Evolutionary conservation across 2,888 invertebrate genomes (phyloP).

Genomic region (Archaeoteleia sp.): DNA sequence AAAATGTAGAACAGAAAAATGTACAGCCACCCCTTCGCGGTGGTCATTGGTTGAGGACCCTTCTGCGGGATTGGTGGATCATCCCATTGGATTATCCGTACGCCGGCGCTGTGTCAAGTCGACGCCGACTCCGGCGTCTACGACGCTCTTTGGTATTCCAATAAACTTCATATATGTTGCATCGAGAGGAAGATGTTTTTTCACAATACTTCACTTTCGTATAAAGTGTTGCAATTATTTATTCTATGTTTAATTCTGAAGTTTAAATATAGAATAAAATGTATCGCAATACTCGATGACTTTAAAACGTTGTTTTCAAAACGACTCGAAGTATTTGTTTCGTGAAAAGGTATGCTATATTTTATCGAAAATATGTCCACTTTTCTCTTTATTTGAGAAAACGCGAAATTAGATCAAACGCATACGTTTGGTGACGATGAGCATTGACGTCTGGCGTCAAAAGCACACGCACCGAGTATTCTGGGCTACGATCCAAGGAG

Average conservation of each 20-base stretch:
- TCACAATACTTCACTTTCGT: neutral
- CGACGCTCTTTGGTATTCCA: slow-evolving; percentile 6
- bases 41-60: slow-evolving; percentile 43
- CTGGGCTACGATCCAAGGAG: slow-evolving; percentile 17
- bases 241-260: neutral
- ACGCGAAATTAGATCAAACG: slow-evolving; percentile 33
- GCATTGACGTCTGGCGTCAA: slow-evolving; percentile 28
- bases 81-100: slow-evolving; percentile 74
- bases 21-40: slow-evolving; percentile 30
- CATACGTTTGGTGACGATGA: slow-evolving; percentile 20
- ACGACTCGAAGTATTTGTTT: too few species aligned
- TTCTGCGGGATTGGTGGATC: slow-evolving; percentile 64
- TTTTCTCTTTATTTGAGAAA: neutral
- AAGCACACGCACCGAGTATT: slow-evolving; percentile 14
- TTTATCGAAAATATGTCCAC: too few species aligned
- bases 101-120: slow-evolving; percentile 50
- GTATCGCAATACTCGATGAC: too few species aligned
- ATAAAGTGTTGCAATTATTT: neutral
- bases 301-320: too few species aligned
- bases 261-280: too few species aligned
- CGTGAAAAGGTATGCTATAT: too few species aligned
- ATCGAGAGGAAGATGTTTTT: too few species aligned
- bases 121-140: slow-evolving; percentile 46
- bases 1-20: slow-evolving; percentile 36
- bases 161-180: slow-evolving; percentile 16